Evolutionary conservation across 2,888 invertebrate genomes (phyloP), one percentile per base, ranked within the genome.

Genomic region (Drosophila leonis): DNA sequence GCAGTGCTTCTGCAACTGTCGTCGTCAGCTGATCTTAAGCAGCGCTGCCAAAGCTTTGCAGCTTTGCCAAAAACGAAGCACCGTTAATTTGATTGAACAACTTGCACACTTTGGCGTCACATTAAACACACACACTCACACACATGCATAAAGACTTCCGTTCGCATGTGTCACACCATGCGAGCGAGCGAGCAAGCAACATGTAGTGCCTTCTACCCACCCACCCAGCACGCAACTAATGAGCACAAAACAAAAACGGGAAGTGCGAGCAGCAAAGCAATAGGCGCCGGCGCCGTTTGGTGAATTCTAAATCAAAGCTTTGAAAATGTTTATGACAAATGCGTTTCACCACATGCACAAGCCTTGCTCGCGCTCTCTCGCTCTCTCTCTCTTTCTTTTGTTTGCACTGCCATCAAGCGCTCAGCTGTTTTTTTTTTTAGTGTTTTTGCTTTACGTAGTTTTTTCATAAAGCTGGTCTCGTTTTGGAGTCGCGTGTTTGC

Each of bases 401-500:
- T 27, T 31, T 31, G 37, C 37, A 15, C 57, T 59, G 37, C n/a
- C 57, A 29, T 37, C 20, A 37, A 59, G 31, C 27, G 5, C 62
- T 75, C 75, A 75, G 74, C 74, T 75, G 75, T 44, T 70, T 35
- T 56, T 41, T 63, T 52, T 20, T 12, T 42, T 39, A 7, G 13
- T 13, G 20, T 24, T 42, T 52, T 61, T 63, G 60, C 44, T 63
- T 27, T 44, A 33, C 15, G 48, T 62, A 64, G 31, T 39, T 62
- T 41, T 49, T 31, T 48, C 24, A n/a, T 48, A 41, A 59, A 78
- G 69, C 72, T 78, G 78, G 75, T 80, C 82, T 80, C 78, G 83
- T 78, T 82, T 78, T 82, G 44, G 37, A 74, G 77, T 85, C 66
- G 85, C 83, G 79, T 75, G 81, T 72, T 75, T 72, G 61, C 51